phyloP scores from a whole-genome alignment of 2,113 vertebrate species.

The Corvus cornix region DNA sequence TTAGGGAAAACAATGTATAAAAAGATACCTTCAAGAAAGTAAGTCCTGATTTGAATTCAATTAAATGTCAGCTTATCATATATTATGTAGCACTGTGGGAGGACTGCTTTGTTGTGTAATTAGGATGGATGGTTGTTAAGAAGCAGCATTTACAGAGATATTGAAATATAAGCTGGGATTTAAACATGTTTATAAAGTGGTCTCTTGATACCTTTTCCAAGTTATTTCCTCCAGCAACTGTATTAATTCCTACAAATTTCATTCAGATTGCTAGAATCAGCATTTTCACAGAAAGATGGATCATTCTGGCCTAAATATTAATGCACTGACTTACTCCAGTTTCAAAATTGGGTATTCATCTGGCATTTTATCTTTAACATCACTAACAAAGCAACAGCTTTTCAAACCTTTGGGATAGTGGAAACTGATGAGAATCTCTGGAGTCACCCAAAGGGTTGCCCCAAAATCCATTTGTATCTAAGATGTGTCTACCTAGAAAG shows the following conservation, averaged over 20 bases:
- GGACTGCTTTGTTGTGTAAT: not conserved
- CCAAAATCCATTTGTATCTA: not conserved
- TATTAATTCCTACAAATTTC: not conserved
- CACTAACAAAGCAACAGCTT: not conserved
- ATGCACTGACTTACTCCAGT: not conserved
- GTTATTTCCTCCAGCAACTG: not conserved
- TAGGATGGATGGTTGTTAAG: not conserved
- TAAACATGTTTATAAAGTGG: not conserved
- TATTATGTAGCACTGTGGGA: not conserved
- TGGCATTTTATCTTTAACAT: not conserved
- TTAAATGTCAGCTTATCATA: not conserved
- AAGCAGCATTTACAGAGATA: conserved; percentile 15
- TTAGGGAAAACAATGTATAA: not conserved
- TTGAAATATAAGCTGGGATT: conserved; percentile 12
- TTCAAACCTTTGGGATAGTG: not conserved
- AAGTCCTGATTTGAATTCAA: not conserved
- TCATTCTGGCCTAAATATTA: not conserved
- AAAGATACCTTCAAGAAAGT: not conserved
- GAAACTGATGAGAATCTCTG: not conserved
- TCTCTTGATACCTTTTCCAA: conserved; percentile 5
- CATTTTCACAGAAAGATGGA: not conserved
- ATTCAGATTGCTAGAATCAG: not conserved
- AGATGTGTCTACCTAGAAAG: not conserved
- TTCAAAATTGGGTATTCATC: not conserved
- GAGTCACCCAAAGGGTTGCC: not conserved